phyloP scores from a whole-genome alignment of 2,797 vertebrate species.

The Pachyuromys duprasi region DNA sequence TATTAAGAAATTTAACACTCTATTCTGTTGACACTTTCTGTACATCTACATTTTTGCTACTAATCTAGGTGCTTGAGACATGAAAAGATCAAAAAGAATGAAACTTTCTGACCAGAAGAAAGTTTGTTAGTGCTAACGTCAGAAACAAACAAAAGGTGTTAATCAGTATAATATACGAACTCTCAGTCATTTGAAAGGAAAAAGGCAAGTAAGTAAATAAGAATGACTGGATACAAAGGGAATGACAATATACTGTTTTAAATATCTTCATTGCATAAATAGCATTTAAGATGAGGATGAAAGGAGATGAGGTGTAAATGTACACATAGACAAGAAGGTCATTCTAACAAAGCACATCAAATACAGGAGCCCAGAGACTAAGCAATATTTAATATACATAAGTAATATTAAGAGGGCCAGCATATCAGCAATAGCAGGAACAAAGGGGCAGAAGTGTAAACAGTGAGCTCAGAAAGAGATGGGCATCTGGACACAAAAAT shows the following conservation, averaged over 20 bases:
- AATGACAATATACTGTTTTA: background rate
- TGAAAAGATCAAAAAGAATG: background rate
- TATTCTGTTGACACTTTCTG: background rate
- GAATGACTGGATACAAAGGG: background rate
- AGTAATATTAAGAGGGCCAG: background rate
- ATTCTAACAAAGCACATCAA: background rate
- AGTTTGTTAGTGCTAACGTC: background rate
- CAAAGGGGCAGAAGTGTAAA: background rate
- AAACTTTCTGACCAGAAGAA: background rate
- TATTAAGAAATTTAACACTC: slow-evolving; percentile 24
- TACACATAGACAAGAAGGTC: background rate
- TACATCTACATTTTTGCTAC: background rate
- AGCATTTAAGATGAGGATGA: background rate
- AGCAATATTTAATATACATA: background rate
- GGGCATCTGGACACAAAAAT: background rate
- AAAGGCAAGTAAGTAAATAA: slow-evolving; percentile 20
- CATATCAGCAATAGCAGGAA: background rate
- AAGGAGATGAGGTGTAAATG: background rate
- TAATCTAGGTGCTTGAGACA: background rate
- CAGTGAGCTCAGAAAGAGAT: background rate
- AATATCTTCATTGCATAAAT: background rate
- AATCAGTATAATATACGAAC: background rate
- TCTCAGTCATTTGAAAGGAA: background rate
- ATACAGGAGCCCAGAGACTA: background rate
- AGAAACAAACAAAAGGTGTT: background rate